phyloP scores from a whole-genome alignment of 2,113 vertebrate genomes.

The Passer montanus region DNA sequence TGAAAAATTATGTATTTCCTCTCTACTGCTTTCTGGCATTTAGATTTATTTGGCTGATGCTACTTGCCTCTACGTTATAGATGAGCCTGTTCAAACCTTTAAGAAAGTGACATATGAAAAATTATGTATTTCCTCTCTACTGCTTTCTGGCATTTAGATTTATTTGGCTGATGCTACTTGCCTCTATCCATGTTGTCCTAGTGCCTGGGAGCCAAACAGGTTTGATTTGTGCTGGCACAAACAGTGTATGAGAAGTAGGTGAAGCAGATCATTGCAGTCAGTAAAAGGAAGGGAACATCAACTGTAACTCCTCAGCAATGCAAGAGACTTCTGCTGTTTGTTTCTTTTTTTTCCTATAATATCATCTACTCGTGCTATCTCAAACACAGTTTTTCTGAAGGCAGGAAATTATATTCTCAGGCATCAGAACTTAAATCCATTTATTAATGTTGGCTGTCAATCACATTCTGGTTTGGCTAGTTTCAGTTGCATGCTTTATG shows the following conservation, averaged over 20 bases:
- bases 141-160: neutral
- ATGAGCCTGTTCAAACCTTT: neutral
- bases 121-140: neutral
- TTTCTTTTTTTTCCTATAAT: neutral
- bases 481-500: neutral
- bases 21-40: neutral
- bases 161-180: neutral
- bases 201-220: neutral
- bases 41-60: neutral
- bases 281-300: neutral
- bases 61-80: neutral
- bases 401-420: neutral
- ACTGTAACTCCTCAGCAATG: neutral
- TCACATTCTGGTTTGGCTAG: neutral
- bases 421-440: neutral
- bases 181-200: neutral
- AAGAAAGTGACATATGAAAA: neutral
- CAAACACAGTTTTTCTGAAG: neutral
- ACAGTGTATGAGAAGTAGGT: neutral
- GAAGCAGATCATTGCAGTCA: neutral
- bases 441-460: neutral
- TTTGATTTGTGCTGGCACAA: neutral
- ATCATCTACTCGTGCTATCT: neutral
- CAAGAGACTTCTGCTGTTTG: neutral
- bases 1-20: neutral